Conservation (phyloP, 2,797 vertebrate species). For the Enteromius fasciolatus region DNA sequence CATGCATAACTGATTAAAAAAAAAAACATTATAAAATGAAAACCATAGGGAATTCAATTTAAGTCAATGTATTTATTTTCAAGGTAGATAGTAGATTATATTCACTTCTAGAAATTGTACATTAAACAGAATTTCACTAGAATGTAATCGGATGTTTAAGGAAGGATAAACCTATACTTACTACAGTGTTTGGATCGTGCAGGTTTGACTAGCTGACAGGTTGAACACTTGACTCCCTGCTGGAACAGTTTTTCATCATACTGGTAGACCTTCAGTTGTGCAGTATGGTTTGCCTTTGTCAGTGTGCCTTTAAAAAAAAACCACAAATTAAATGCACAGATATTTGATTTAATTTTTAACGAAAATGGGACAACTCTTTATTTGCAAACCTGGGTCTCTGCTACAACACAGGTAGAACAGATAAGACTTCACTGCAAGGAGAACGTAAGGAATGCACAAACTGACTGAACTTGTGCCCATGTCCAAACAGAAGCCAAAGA, state of each 20-base stretch:
- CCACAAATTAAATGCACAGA: background rate
- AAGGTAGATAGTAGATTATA: background rate
- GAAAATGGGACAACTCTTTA: background rate
- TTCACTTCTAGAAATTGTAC: background rate
- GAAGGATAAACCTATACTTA: constrained; percentile 70
- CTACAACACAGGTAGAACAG: constrained; percentile 86
- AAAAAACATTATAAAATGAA: background rate
- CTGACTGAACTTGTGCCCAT: constrained; percentile 80
- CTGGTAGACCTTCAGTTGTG: constrained; percentile 78
- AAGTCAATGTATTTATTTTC: background rate
- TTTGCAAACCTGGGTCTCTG: constrained; percentile 84
- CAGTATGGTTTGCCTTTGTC: constrained; percentile 79
- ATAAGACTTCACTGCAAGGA: constrained; percentile 79
- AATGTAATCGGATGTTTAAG: background rate
- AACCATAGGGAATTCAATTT: background rate
- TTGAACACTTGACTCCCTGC: constrained; percentile 78
- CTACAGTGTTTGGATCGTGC: constrained; percentile 95
- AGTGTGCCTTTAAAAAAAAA: constrained; percentile 78
- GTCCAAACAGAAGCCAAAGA: constrained; percentile 86
- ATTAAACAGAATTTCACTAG: background rate
- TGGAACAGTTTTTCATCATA: constrained; percentile 87
- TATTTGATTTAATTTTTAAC: background rate
- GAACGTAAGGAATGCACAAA: constrained; percentile 86
- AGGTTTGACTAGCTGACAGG: constrained; percentile 86
- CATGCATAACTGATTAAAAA: background rate